Evolutionary conservation across 1,140 invertebrate species (phyloP), one percentile per base, ranked within the genome.

Genomic region (Schlechtendalia chinensis): DNA sequence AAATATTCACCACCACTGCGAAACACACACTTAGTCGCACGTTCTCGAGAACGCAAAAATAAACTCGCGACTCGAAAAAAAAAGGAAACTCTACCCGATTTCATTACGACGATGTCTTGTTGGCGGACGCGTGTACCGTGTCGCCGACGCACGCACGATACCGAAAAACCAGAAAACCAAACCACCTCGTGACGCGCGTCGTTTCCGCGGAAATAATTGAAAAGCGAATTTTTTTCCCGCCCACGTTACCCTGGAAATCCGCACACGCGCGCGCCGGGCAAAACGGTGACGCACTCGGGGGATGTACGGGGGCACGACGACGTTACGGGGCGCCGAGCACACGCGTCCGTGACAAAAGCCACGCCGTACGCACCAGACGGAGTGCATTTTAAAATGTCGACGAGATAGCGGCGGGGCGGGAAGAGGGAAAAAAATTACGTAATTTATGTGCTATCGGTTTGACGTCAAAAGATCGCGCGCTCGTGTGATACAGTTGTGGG

Each of bases 361-460:
- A 27, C 22, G 5, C 3, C 32, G 39, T n/a, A 11, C 32, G 47
- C 47, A 11, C 17, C 61, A 32, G 4, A 32, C 61, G 17, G 61
- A 65, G 63, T 65, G 65, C 39, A 47, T 67, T 67, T 47, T 29
- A 39, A 67, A 67, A 67, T 67, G 45, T 67, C 12, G 39, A 5
- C n/a, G 39, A 1, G 32, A 22, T 39, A 39, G 54, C n/a, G 74
- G 5, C 12, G 74, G 32, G 32, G 8, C 10, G 39, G 50, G 24
- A 16, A 14, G 12, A 39, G 65, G 22, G 29, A 22, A 39, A 79
- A 79, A 79, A 79, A 79, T 79, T 79, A 22, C 59, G 75, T 79
- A 79, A 79, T 79, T 79, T 79, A 79, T 79, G 75, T 79, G 58
- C 75, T 63, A 59, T 79, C 75, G 75, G 75, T 58, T 79, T 79